Percentiles rank a stretch among this genome's conserved stretches.
Evolutionary conservation across 2,888 invertebrate genomes (phyloP).

Genomic region (Orgyia antiqua): DNA sequence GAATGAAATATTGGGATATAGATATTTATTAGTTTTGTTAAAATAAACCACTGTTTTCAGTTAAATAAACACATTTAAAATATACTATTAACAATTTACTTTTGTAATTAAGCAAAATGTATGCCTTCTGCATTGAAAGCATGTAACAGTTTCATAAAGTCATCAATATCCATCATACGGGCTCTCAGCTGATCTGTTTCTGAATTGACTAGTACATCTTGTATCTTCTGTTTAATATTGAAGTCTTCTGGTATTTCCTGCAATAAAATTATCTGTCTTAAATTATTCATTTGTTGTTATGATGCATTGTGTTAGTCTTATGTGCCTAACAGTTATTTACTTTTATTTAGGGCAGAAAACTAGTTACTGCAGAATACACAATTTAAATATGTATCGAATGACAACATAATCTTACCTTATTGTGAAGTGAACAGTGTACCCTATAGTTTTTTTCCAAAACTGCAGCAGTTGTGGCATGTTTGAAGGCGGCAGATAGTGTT

Average conservation of each 20-base stretch:
- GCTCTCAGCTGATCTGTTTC: conserved; percentile 89
- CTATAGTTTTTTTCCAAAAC: conserved; percentile 94
- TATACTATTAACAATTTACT: background rate
- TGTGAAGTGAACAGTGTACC: conserved; percentile 91
- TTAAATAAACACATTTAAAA: background rate
- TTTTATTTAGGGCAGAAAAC: too few relatives aligned
- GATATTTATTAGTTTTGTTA: conserved; percentile 19
- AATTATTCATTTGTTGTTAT: too few relatives aligned
- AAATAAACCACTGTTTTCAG: conserved; percentile 1
- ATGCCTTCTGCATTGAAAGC: conserved; percentile 95
- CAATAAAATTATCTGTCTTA: too few relatives aligned
- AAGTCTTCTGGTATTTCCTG: conserved; percentile 88
- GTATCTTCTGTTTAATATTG: conserved; percentile 89
- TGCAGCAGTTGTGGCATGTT: conserved; percentile 88
- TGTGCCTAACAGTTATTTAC: too few relatives aligned
- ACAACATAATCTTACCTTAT: conserved; percentile 79
- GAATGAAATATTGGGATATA: background rate
- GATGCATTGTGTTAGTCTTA: too few relatives aligned
- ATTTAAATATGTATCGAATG: too few relatives aligned
- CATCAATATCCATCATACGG: conserved; percentile 96
- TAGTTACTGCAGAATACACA: too few relatives aligned
- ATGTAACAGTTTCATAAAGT: conserved; percentile 92
- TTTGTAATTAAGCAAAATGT: conserved; percentile 85
- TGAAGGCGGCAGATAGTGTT: conserved; percentile 93
- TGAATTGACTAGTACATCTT: conserved; percentile 82